Conservation (phyloP, 2,113 vertebrate species). For the Periophthalmodon schlosseri region DNA sequence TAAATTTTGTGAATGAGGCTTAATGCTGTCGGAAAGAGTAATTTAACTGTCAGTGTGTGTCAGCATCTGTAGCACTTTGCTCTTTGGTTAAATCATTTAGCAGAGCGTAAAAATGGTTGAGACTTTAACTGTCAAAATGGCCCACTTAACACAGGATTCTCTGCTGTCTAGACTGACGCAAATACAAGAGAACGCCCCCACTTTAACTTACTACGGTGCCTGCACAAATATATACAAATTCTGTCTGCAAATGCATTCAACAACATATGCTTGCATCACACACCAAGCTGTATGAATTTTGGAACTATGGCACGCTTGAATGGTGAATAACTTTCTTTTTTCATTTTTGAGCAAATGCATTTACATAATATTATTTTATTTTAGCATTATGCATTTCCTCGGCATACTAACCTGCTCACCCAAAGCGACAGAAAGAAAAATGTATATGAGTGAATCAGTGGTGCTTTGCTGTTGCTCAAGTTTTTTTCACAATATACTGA, state of each 20-base stretch:
- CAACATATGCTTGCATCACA: slow-evolving; percentile 22
- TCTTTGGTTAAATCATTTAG: slow-evolving; percentile 27
- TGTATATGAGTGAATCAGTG: background rate
- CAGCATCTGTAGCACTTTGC: slow-evolving; percentile 5
- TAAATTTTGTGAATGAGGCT: background rate
- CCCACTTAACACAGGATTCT: slow-evolving; percentile 44
- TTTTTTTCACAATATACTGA: too few species aligned
- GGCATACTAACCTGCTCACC: slow-evolving; percentile 24
- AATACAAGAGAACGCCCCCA: slow-evolving; percentile 14
- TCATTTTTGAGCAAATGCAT: slow-evolving; percentile 39
- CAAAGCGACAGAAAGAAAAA: slow-evolving; percentile 16
- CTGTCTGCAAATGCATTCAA: background rate
- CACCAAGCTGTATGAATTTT: slow-evolving; percentile 38
- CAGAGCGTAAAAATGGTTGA: slow-evolving; percentile 31
- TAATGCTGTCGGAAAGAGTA: background rate
- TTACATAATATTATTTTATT: slow-evolving; percentile 67
- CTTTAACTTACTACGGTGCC: background rate
- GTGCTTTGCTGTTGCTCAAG: too few species aligned
- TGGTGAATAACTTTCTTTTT: slow-evolving; percentile 33
- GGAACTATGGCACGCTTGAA: slow-evolving; percentile 42
- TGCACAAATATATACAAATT: slow-evolving; percentile 15
- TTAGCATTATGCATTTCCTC: slow-evolving; percentile 12
- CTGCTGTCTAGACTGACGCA: slow-evolving; percentile 35
- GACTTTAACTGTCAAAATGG: slow-evolving; percentile 45
- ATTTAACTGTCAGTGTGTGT: background rate